Evolutionary conservation across 2,888 invertebrate species (phyloP), one percentile per base, ranked within the genome.

Genomic region (Drosophila parthenogenetica): DNA sequence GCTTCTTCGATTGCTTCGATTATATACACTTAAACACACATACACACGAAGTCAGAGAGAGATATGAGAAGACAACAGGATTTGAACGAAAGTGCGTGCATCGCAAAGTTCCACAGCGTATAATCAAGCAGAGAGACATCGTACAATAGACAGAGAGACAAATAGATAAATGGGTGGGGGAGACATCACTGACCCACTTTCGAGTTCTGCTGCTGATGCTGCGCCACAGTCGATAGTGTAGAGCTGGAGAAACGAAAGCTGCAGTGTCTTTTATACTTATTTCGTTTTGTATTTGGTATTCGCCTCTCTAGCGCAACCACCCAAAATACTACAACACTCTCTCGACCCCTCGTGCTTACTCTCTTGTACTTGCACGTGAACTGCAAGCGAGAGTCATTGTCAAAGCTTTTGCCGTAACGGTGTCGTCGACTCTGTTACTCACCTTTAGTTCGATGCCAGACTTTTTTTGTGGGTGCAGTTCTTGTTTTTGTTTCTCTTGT

Each of bases 171-270:
- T 32, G 29, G 42, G 29, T 51, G 29, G 5, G 10, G 49, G 32
- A 59, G 65, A 77, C 57, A 37, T 60, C 13, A 61, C 46, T 77
- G 77, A 51, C 74, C 77, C 66, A 78, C 69, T 69, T 77, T 64
- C 16, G 10, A 37, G 40, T 49, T 74, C 25, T 39, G 35, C 32
- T 39, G 55, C 51, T 42, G 37, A 32, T 17, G 53, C 66, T 58
- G 53, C 57, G 46, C 35, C 45, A 40, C 39, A 51, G 46, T 57
- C 19, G 32, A 35, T 57, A 49, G 63, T 64, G 43, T 19, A 61
- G 35, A 63, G 37, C 37, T 53, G 39, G 37, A 53, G 48, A 63
- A 73, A 57, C 39, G 29, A 55, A 77, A 55, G 32, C 62, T 50
- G 35, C 55, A 45, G 35, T 19, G 45, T 8, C 25, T 58, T 16